A percentile compares a stretch with the other conserved stretches of the same genome.
Conservation (phyloP, 2,888 invertebrate species). For the Agriopis marginaria region DNA sequence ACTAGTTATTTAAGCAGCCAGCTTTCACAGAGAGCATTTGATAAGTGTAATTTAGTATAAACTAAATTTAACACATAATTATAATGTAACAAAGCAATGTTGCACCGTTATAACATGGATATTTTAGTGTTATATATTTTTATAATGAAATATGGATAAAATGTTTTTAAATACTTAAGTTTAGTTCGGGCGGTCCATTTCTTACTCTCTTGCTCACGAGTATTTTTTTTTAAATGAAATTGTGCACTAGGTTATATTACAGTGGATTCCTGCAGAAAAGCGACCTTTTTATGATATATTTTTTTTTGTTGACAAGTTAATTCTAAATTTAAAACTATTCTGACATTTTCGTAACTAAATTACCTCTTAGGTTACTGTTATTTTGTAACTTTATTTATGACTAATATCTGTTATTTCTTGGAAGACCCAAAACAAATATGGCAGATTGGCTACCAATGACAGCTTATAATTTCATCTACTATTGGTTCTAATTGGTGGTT, state of each 20-base stretch:
- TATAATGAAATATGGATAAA: constrained; percentile 71
- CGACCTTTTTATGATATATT: background rate
- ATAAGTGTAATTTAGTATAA: constrained; percentile 50
- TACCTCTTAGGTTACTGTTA: too few relatives aligned
- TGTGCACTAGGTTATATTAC: background rate
- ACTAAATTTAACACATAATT: constrained; percentile 29
- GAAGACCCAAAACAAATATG: too few relatives aligned
- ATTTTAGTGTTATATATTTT: constrained; percentile 83
- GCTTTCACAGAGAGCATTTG: constrained; percentile 36
- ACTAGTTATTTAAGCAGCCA: constrained; percentile 42
- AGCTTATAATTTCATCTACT: too few relatives aligned
- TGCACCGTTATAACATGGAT: constrained; percentile 74
- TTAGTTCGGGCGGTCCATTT: constrained; percentile 62
- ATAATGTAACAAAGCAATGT: constrained; percentile 70
- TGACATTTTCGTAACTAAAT: too few relatives aligned
- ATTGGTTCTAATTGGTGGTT: too few relatives aligned
- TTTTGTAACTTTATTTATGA: too few relatives aligned
- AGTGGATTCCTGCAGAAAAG: constrained; percentile 4
- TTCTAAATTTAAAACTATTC: too few relatives aligned
- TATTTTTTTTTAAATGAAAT: constrained; percentile 20
- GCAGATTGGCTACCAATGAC: too few relatives aligned
- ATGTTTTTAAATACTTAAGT: constrained; percentile 63
- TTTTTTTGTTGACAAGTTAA: too few relatives aligned
- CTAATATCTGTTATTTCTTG: too few relatives aligned
- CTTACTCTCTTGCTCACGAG: constrained; percentile 46